These are phyloP conservation scores for Dynastes hyllus DNA, from an alignment of 2,888 invertebrate genomes.

Conservation along the genomic window DNA sequence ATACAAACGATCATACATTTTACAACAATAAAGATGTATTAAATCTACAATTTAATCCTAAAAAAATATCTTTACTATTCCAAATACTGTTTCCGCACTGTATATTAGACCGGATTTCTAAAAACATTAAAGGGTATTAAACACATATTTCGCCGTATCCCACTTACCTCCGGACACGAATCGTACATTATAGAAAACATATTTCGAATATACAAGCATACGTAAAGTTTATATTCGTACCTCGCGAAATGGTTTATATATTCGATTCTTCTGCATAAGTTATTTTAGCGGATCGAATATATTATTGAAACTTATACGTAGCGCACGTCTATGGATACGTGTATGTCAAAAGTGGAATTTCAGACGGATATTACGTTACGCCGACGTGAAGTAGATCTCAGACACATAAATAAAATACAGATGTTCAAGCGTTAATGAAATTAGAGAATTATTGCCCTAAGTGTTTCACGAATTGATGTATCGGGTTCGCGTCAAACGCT, in stretches of 20 bases:
- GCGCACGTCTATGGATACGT: neutral
- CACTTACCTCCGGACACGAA: slow-evolving; percentile 14
- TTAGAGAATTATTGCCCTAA: slow-evolving; percentile 24
- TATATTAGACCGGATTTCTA: slow-evolving; percentile 2
- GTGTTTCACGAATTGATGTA: slow-evolving; percentile 4
- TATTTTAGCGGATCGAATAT: neutral
- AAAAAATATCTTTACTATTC: too few relatives aligned
- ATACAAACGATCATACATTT: too few relatives aligned
- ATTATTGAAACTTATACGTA: slow-evolving; percentile 6
- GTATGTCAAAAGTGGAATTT: slow-evolving; percentile 14
- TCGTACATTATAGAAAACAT: slow-evolving; percentile 32
- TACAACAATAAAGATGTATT: too few relatives aligned
- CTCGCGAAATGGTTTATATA: slow-evolving; percentile 29
- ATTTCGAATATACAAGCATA: slow-evolving; percentile 26
- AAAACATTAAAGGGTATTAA: slow-evolving; percentile 46
- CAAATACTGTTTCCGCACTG: too few relatives aligned
- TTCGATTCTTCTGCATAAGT: slow-evolving; percentile 36
- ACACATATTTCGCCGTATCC: slow-evolving; percentile 38
- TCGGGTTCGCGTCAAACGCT: neutral
- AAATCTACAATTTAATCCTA: too few relatives aligned
- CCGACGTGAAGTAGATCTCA: neutral
- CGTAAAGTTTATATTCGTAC: slow-evolving; percentile 27
- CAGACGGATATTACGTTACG: neutral
- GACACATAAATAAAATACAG: neutral
- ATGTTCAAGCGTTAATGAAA: neutral